These are phyloP conservation scores for Dryomyza anilis DNA, from an alignment of 2,888 invertebrate species.

Conservation along the genomic window DNA sequence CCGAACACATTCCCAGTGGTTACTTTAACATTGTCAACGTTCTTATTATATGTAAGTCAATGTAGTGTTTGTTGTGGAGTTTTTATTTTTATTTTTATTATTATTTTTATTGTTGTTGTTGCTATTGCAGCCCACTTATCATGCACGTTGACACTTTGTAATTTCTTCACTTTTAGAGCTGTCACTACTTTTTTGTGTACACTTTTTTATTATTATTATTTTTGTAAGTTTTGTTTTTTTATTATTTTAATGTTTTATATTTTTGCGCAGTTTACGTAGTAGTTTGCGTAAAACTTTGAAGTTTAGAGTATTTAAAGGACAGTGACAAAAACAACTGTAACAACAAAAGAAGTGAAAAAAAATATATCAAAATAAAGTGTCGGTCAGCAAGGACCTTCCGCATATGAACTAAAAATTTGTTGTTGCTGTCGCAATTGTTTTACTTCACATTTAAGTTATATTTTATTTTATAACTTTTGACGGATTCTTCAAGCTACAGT, in stretches of 20 bases:
- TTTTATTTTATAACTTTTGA: background rate
- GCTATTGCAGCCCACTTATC: constrained; percentile 57
- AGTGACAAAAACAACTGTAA: no score
- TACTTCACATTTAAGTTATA: background rate
- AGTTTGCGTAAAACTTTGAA: background rate
- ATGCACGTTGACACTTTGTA: constrained; percentile 61
- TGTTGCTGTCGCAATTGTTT: background rate
- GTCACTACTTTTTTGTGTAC: constrained; percentile 61
- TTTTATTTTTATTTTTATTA: no score
- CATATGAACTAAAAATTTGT: background rate
- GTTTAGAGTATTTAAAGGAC: background rate
- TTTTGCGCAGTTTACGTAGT: background rate
- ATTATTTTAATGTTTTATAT: no score
- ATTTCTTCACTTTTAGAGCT: constrained; percentile 61
- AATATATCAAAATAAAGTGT: background rate
- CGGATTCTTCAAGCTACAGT: no score
- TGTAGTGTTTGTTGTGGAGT: constrained; percentile 36
- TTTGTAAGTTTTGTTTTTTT: background rate
- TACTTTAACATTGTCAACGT: constrained; percentile 34
- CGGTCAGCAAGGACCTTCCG: background rate
- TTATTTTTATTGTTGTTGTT: no score
- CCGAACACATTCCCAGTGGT: constrained; percentile 31
- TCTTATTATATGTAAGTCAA: constrained; percentile 15
- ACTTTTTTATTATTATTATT: constrained; percentile 46
- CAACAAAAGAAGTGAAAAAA: background rate